Base-by-base conservation (phyloP, 1,140 invertebrate species). In the Hormaphis cornu region DNA sequence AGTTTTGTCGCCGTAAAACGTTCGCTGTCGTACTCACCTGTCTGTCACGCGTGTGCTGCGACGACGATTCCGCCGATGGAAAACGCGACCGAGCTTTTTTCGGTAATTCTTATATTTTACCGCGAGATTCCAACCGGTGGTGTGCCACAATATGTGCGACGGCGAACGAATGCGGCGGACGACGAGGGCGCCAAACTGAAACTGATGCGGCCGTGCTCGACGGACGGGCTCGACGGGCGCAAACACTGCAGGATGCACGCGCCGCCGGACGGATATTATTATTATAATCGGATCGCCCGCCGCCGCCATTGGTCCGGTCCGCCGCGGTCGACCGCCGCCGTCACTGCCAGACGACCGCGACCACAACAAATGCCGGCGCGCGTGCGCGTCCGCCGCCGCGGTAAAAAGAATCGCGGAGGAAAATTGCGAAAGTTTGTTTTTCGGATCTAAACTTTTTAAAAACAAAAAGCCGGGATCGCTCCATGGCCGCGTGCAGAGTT, bases 361-460 rank as follows among this genome's bases (percentile, higher is more conserved):
- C 59, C 59, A 63, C 59, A 63, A 63, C 59, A 63, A 63, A 63
- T 30, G 24, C 59, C 26, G 59, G 22, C 59, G 30, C 59, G 59
- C 59, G 14, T 63, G 59, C 59, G 59, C 53, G 16, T 44, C 58
- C 40, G 14, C 8, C 5, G 12, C 16, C 22, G 9, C 5, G n/a
- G 30, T 26, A 30, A 53, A 37, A 37, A 53, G 50, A 26, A 26
- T 53, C 50, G n/a, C n/a, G n/a, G n/a, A n/a, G n/a, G n/a, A n/a
- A n/a, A n/a, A n/a, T n/a, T n/a, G n/a, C n/a, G n/a, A n/a, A n/a
- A n/a, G n/a, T n/a, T n/a, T n/a, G n/a, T n/a, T n/a, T n/a, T n/a
- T n/a, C n/a, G n/a, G n/a, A n/a, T n/a, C n/a, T n/a, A n/a, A n/a
- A n/a, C n/a, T n/a, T n/a, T n/a, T n/a, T n/a, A n/a, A n/a, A n/a